A percentile compares a stretch with the other conserved stretches of the same genome.
Conservation (phyloP, 2,113 vertebrate genomes). For the Ceyx melanurus region DNA sequence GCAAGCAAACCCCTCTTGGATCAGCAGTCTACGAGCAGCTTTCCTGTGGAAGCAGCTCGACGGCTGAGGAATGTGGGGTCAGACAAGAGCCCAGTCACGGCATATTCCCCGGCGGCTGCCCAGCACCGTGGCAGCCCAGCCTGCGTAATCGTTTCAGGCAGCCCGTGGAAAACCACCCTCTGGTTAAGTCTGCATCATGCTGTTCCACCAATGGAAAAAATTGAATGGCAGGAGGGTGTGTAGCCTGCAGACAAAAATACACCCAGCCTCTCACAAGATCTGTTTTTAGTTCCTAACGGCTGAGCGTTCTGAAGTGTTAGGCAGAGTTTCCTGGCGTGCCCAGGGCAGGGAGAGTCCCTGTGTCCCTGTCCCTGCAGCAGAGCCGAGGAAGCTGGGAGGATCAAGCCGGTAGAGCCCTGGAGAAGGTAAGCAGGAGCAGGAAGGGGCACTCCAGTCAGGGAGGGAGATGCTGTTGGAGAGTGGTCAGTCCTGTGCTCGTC, state of each 20-base stretch:
- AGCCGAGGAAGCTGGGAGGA: not conserved
- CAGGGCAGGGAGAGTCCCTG: slow-evolving; percentile 68
- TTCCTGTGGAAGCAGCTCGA: slow-evolving; percentile 73
- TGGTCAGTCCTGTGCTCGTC: not conserved
- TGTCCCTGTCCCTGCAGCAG: not conserved
- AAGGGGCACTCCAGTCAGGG: not conserved
- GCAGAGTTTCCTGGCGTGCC: slow-evolving; percentile 75
- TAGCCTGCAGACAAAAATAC: slow-evolving; percentile 80
- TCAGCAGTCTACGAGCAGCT: slow-evolving; percentile 26
- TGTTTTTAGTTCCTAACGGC: slow-evolving; percentile 81
- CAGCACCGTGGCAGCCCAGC: slow-evolving; percentile 74
- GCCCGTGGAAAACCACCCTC: slow-evolving; percentile 83
- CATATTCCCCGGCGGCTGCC: slow-evolving; percentile 75
- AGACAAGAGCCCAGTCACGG: slow-evolving; percentile 85
- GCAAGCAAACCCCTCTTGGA: slow-evolving; percentile 42
- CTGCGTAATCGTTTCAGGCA: slow-evolving; percentile 74
- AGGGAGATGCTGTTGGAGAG: not conserved
- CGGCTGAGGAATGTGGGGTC: slow-evolving; percentile 84
- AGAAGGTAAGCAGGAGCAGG: slow-evolving; percentile 52
- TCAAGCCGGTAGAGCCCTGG: not conserved
- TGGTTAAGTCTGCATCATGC: slow-evolving; percentile 79
- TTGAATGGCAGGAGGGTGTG: slow-evolving; percentile 79
- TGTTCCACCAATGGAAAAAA: slow-evolving; percentile 86
- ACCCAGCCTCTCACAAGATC: slow-evolving; percentile 68
- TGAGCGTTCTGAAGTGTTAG: slow-evolving; percentile 76